Evolutionary conservation across 2,113 vertebrate species (phyloP).

Genomic region (Eptesicus fuscus): DNA sequence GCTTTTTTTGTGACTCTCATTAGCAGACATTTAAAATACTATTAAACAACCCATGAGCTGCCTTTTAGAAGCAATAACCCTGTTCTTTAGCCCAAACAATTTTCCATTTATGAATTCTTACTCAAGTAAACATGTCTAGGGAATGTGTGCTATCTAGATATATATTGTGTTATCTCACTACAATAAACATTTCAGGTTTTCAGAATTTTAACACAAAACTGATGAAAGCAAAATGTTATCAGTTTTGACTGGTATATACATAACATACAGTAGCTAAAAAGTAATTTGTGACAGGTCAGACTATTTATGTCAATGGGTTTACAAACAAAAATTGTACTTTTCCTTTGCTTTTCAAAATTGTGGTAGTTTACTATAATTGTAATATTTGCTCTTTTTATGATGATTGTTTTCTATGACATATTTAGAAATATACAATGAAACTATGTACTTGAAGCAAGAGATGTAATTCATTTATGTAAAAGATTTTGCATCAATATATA

Average conservation of each 20-base stretch:
- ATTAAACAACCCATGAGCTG: conserved; percentile 85
- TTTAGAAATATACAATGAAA: conserved; percentile 60
- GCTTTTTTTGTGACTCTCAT: conserved; percentile 87
- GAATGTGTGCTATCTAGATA: conserved; percentile 86
- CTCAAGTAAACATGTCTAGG: conserved; percentile 88
- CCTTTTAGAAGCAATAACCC: conserved; percentile 82
- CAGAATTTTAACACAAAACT: conserved; percentile 89
- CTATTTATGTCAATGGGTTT: conserved; percentile 75
- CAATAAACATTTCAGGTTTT: conserved; percentile 91
- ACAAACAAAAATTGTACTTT: conserved; percentile 71
- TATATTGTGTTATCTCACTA: conserved; percentile 86
- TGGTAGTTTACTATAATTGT: conserved; percentile 52
- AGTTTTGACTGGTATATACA: conserved; percentile 87
- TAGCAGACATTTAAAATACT: conserved; percentile 93
- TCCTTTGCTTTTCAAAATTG: conserved; percentile 72
- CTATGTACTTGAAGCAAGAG: not conserved
- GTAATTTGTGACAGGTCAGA: conserved; percentile 88
- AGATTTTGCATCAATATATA: conserved; percentile 42
- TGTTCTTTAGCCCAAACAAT: conserved; percentile 86
- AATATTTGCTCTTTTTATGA: conserved; percentile 64
- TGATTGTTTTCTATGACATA: conserved; percentile 72
- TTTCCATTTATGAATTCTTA: conserved; percentile 84
- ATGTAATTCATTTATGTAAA: conserved; percentile 50
- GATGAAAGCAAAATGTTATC: conserved; percentile 90
- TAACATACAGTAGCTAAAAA: conserved; percentile 88